Evolutionary conservation across 2,888 invertebrate genomes (phyloP).

Genomic region (Dorcus parallelipipedus): DNA sequence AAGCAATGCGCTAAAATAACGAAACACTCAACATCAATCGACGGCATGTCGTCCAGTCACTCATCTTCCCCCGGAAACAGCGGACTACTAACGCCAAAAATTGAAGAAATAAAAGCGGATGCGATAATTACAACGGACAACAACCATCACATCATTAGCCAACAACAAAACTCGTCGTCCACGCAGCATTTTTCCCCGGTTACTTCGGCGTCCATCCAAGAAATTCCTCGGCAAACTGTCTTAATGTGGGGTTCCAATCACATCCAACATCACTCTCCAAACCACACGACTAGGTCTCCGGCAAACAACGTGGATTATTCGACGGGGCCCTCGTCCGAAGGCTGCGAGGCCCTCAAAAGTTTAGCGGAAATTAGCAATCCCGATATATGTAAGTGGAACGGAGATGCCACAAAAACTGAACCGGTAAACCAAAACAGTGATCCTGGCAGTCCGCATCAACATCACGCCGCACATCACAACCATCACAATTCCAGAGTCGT

Average conservation of each 20-base stretch:
- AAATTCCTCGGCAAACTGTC: constrained; percentile 81
- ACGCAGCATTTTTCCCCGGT: constrained; percentile 43
- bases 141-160: constrained; percentile 28
- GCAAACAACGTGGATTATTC: constrained; percentile 33
- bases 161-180: constrained; percentile 32
- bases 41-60: constrained; percentile 57
- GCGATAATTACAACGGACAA: constrained; percentile 38
- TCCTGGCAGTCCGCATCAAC: constrained; percentile 45
- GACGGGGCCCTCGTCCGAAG: constrained; percentile 29
- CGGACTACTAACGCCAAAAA: constrained; percentile 58
- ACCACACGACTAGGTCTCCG: constrained; percentile 35
- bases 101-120: constrained; percentile 59
- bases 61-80: constrained; percentile 61
- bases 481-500: constrained; percentile 49
- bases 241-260: constrained; percentile 80
- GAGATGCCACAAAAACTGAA: constrained; percentile 38
- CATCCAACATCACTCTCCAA: constrained; percentile 34
- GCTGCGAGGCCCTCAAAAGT: constrained; percentile 41
- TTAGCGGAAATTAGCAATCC: constrained; percentile 43
- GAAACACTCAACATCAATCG: constrained; percentile 45
- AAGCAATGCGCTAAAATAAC: constrained; percentile 38
- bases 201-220: constrained; percentile 36
- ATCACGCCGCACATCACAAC: constrained; percentile 39
- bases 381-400: constrained; percentile 46
- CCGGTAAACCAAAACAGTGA: constrained; percentile 35